Evolutionary conservation across 1,140 invertebrate genomes (phyloP).

Genomic region (Drosophila ananassae): DNA sequence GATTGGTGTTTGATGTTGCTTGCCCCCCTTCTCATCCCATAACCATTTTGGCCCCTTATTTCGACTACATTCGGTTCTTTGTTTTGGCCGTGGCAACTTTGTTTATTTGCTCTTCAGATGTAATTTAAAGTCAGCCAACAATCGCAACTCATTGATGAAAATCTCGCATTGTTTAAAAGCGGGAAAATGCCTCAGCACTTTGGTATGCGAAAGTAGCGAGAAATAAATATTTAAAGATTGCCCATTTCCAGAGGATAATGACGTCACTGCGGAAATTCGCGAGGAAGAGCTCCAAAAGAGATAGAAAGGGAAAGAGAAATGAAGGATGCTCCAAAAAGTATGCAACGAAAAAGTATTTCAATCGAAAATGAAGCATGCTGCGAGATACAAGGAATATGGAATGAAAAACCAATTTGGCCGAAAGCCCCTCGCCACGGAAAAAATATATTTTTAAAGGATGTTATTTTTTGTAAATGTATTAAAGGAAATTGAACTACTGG

Average conservation of each 20-base stretch:
- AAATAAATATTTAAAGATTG: slow-evolving; percentile 77
- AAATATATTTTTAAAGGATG: slow-evolving; percentile 4
- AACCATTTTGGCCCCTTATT: slow-evolving; percentile 41
- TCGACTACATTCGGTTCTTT: slow-evolving; percentile 3
- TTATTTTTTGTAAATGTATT: slow-evolving; percentile 18
- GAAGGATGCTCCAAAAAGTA: slow-evolving; percentile 48
- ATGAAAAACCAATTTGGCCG: slow-evolving; percentile 1
- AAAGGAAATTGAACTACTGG: slow-evolving; percentile 6
- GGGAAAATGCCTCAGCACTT: slow-evolving; percentile 41
- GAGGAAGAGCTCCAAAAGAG: not conserved
- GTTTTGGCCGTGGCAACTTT: slow-evolving; percentile 27
- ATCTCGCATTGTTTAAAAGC: slow-evolving; percentile 49
- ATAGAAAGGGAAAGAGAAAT: slow-evolving; percentile 25
- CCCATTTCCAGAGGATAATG: slow-evolving; percentile 69
- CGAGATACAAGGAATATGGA: not conserved
- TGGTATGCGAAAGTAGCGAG: slow-evolving; percentile 42
- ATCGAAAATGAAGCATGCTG: not conserved
- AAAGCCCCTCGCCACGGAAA: slow-evolving; percentile 1
- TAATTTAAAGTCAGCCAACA: slow-evolving; percentile 56
- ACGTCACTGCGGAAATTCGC: slow-evolving; percentile 44
- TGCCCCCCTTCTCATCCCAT: not conserved
- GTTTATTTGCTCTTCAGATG: slow-evolving; percentile 65
- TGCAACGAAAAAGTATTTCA: slow-evolving; percentile 27
- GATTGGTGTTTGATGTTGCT: slow-evolving; percentile 53
- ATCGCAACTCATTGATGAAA: slow-evolving; percentile 62